These are phyloP conservation scores for Ciconia boyciana DNA, from an alignment of 2,113 vertebrate species.

Conservation along the genomic window DNA sequence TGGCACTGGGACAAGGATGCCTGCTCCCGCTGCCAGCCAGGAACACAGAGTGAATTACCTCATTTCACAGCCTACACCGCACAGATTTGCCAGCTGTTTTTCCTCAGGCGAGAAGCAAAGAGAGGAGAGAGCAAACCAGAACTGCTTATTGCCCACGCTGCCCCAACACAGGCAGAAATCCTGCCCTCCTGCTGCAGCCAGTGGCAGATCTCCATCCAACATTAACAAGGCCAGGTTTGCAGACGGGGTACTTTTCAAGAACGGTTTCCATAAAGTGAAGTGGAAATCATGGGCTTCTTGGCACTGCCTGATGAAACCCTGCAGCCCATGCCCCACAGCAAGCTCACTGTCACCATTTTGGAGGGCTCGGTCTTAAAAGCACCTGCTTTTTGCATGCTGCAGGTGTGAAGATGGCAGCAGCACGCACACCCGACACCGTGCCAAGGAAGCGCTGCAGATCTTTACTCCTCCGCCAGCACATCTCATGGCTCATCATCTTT, in stretches of 20 bases:
- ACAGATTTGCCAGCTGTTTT: background rate
- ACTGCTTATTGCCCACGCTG: background rate
- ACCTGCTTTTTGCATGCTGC: background rate
- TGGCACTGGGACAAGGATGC: background rate
- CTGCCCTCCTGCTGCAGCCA: background rate
- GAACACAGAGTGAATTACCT: background rate
- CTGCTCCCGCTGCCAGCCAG: background rate
- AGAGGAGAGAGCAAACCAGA: background rate
- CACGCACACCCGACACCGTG: fast-evolving
- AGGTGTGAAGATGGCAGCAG: background rate
- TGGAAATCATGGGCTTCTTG: background rate
- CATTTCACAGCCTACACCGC: background rate
- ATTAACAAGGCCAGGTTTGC: fast-evolving
- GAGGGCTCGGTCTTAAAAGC: background rate
- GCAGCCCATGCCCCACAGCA: background rate
- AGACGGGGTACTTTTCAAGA: background rate
- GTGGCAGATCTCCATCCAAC: background rate
- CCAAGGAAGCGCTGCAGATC: background rate
- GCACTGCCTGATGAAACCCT: background rate
- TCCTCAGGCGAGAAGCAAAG: background rate
- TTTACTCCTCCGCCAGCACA: background rate
- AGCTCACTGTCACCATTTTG: background rate
- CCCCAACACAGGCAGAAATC: background rate
- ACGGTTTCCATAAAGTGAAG: background rate
- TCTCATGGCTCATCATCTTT: background rate